A percentile compares a stretch with the other conserved stretches of the same genome.
phyloP scores from a whole-genome alignment of 2,113 vertebrate species.

The Mustelus asterias region DNA sequence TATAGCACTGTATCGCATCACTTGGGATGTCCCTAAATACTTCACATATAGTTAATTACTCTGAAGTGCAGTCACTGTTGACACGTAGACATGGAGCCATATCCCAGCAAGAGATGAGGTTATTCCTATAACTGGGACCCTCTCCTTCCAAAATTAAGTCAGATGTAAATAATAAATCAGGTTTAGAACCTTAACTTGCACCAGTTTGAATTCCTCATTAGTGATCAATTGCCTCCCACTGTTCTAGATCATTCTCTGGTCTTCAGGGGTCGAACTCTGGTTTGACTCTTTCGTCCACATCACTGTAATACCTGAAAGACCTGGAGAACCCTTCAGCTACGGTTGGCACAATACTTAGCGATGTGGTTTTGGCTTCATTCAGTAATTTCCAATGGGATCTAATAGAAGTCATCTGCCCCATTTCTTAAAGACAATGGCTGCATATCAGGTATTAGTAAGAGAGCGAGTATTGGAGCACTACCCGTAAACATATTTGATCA shows the following conservation, averaged over 20 bases:
- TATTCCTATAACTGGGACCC: background rate
- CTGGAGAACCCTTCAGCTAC: background rate
- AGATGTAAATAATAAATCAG: background rate
- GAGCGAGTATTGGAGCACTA: background rate
- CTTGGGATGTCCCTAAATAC: background rate
- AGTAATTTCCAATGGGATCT: background rate
- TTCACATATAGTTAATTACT: background rate
- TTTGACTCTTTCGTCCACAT: background rate
- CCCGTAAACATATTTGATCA: background rate
- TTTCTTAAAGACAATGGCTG: background rate
- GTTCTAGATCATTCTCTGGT: background rate
- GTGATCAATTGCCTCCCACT: background rate
- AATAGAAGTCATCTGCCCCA: background rate
- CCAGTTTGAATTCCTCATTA: background rate
- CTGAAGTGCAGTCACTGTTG: background rate
- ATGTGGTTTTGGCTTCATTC: background rate
- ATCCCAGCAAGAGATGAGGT: no score
- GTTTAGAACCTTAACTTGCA: background rate
- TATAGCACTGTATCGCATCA: background rate
- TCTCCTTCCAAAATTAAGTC: background rate
- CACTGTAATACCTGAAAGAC: background rate
- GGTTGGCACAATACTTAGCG: background rate
- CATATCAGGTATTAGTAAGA: background rate
- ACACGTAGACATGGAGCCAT: background rate
- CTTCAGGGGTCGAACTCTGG: background rate